Evolutionary conservation across 2,113 vertebrate species (phyloP).

Genomic region (Pangasianodon gigas): DNA sequence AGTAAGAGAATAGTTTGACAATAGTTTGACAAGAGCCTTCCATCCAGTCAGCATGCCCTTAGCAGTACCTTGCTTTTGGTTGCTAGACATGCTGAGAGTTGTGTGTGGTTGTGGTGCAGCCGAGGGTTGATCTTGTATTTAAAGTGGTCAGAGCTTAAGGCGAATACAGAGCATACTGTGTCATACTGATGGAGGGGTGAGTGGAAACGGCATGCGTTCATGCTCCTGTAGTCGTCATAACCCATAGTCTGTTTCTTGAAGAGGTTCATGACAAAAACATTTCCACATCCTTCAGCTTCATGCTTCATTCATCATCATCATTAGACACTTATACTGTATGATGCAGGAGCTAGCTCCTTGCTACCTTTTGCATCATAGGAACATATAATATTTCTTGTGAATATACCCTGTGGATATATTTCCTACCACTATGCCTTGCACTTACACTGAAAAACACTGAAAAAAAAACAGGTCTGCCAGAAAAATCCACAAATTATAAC

Average conservation of each 20-base stretch:
- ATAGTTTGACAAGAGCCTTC: not conserved
- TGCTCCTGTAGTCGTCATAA: conserved; percentile 19
- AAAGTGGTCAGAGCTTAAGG: conserved; percentile 42
- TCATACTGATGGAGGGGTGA: not conserved
- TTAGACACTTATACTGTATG: not conserved
- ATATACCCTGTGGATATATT: too few relatives aligned
- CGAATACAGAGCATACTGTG: conserved; percentile 44
- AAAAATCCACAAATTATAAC: too few relatives aligned
- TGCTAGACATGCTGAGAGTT: conserved; percentile 60
- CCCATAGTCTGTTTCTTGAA: conserved; percentile 25
- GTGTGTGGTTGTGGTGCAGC: conserved; percentile 12
- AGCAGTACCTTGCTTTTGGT: conserved; percentile 63
- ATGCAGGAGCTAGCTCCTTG: not conserved
- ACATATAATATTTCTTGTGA: not conserved
- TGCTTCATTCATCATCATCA: conserved; percentile 10
- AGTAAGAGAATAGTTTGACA: not conserved
- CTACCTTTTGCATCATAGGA: not conserved
- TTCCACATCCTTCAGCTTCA: conserved; percentile 14
- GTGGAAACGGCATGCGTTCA: conserved; percentile 9
- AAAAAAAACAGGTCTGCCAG: too few relatives aligned
- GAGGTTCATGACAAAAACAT: conserved; percentile 22
- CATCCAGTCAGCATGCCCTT: not conserved
- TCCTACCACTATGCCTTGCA: too few relatives aligned
- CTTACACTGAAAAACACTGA: too few relatives aligned
- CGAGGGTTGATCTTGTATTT: conserved; percentile 9